Conservation (phyloP, 2,888 invertebrate genomes). For the Tromatobia lineatoria region DNA sequence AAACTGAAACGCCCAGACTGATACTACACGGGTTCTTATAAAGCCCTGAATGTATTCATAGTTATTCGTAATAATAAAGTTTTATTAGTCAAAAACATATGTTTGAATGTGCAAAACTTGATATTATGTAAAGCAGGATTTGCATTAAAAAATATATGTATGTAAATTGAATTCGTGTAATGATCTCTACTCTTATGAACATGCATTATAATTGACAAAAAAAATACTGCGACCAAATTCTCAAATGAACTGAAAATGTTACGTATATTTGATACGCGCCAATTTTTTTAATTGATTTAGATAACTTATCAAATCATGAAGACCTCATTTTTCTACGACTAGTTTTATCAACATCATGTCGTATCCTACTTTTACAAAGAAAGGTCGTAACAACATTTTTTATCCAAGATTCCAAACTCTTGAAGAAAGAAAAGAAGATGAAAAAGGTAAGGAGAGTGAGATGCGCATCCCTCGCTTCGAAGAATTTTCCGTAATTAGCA, state of each 20-base stretch:
- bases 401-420: not conserved
- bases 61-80: too few relatives aligned
- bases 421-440: slow-evolving; percentile 17
- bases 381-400: slow-evolving; percentile 20
- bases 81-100: too few relatives aligned
- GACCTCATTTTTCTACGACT: not conserved
- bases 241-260: not conserved
- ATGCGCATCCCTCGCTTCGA: slow-evolving; percentile 59
- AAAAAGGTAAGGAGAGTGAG: slow-evolving; percentile 27
- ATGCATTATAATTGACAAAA: too few relatives aligned
- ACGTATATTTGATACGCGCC: too few relatives aligned
- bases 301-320: slow-evolving; percentile 20
- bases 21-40: too few relatives aligned
- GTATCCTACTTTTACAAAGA: slow-evolving; percentile 40
- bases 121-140: not conserved
- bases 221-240: too few relatives aligned
- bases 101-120: not conserved
- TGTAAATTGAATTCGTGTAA: too few relatives aligned
- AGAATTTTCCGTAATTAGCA: slow-evolving; percentile 72
- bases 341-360: slow-evolving; percentile 7
- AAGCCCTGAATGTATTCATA: too few relatives aligned
- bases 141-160: not conserved
- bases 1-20: too few relatives aligned
- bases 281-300: too few relatives aligned
- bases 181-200: too few relatives aligned